Evolutionary conservation across 2,113 vertebrate genomes (phyloP).

Genomic region (Callithrix jacchus): DNA sequence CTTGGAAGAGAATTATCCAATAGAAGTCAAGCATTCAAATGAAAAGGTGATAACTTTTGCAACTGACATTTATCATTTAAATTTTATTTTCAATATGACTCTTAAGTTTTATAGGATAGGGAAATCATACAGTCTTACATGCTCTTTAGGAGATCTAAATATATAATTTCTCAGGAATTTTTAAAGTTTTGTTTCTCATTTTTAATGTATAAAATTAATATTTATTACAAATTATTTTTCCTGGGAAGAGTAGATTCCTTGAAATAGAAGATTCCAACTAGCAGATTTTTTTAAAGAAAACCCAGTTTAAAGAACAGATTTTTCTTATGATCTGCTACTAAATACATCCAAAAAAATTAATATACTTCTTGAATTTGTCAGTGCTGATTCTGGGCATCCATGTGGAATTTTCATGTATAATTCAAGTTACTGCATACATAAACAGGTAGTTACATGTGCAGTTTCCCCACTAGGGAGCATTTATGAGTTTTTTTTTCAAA

Average conservation of each 20-base stretch:
- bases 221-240: conserved; percentile 71
- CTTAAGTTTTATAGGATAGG: conserved; percentile 70
- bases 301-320: conserved; percentile 78
- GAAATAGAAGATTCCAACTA: conserved; percentile 77
- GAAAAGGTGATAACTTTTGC: conserved; percentile 87
- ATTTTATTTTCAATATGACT: conserved; percentile 81
- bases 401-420: conserved; percentile 80
- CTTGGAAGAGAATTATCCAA: conserved; percentile 84
- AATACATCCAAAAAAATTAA: conserved; percentile 79
- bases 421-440: conserved; percentile 80
- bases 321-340: conserved; percentile 77
- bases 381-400: conserved; percentile 78
- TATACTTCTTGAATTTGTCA: conserved; percentile 79
- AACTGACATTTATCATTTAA: conserved; percentile 86
- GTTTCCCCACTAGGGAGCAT: conserved; percentile 68
- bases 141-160: conserved; percentile 60
- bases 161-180: conserved; percentile 50
- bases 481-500: conserved; percentile 73
- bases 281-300: conserved; percentile 70
- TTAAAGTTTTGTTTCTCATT: conserved; percentile 48
- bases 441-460: conserved; percentile 79
- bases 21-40: conserved; percentile 87
- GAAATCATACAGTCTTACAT: conserved; percentile 39
- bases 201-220: conserved; percentile 76
- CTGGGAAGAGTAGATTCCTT: conserved; percentile 76